Percentiles rank a stretch among this genome's conserved stretches.
Evolutionary conservation across 2,797 vertebrate species (phyloP).

Genomic region (Chelonia mydas): DNA sequence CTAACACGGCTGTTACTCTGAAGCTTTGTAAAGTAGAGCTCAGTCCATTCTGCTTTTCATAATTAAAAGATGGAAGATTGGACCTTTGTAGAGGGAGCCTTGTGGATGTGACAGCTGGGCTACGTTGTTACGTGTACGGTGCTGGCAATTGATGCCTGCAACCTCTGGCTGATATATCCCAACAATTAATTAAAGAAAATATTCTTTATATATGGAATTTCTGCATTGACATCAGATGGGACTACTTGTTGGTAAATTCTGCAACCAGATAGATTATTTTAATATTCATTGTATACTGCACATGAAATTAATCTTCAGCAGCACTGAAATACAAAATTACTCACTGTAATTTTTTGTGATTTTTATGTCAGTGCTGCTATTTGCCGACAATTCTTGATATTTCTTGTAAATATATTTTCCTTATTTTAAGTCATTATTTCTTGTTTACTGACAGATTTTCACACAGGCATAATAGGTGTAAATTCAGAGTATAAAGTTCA

Average conservation of each 20-base stretch:
- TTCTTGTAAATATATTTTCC: constrained; percentile 21
- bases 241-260: neutral
- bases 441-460: constrained; percentile 22
- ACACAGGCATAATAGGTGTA: neutral
- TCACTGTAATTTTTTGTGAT: neutral
- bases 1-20: no score
- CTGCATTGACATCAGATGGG: neutral
- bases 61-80: neutral
- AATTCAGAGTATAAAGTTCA: constrained; percentile 4
- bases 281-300: neutral
- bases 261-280: neutral
- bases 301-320: neutral
- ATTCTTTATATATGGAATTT: neutral
- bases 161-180: neutral
- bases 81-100: fast-evolving
- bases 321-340: neutral
- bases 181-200: neutral
- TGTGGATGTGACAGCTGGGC: neutral
- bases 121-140: fast-evolving
- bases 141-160: fast-evolving
- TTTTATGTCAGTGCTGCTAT: neutral
- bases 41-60: neutral
- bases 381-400: constrained; percentile 31
- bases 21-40: neutral
- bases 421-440: constrained; percentile 31